These are phyloP conservation scores for Strigamia transsilvanica DNA, from an alignment of 2,888 invertebrate genomes.

Conservation along the genomic window DNA sequence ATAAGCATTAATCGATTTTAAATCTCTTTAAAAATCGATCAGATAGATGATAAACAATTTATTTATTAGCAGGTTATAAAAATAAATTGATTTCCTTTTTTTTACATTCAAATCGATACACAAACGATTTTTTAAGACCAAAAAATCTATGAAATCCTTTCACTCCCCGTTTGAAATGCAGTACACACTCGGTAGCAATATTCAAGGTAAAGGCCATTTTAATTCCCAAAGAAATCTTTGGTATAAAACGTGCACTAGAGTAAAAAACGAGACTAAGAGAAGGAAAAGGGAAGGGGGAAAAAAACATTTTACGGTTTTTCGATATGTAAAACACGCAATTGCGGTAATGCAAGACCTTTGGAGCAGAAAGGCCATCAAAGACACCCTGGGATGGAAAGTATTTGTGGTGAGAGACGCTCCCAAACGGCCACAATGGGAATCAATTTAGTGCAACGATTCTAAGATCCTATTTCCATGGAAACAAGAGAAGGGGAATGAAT, in stretches of 20 bases:
- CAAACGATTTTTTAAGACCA: not conserved
- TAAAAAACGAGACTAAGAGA: conserved; percentile 27
- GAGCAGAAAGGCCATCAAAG: conserved; percentile 48
- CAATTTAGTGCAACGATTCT: conserved; percentile 48
- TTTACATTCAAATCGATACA: not conserved
- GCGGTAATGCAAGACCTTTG: conserved; percentile 49
- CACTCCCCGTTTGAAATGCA: not conserved
- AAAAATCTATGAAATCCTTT: no score
- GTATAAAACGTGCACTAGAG: not conserved
- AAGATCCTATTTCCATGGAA: conserved; percentile 49
- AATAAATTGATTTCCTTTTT: not conserved
- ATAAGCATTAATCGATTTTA: not conserved
- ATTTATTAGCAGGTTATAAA: no score
- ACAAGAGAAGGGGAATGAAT: conserved; percentile 40
- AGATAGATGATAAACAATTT: no score
- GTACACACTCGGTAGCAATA: not conserved
- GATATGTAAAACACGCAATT: conserved; percentile 49
- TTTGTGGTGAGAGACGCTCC: conserved; percentile 48
- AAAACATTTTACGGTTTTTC: conserved; percentile 27
- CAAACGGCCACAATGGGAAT: conserved; percentile 49
- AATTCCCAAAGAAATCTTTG: not conserved
- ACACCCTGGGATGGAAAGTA: conserved; percentile 49
- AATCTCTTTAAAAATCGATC: not conserved
- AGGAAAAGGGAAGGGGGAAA: not conserved
- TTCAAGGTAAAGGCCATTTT: not conserved